These are phyloP conservation scores for Colossoma macropomum DNA, from an alignment of 2,113 vertebrate species.

Conservation along the genomic window DNA sequence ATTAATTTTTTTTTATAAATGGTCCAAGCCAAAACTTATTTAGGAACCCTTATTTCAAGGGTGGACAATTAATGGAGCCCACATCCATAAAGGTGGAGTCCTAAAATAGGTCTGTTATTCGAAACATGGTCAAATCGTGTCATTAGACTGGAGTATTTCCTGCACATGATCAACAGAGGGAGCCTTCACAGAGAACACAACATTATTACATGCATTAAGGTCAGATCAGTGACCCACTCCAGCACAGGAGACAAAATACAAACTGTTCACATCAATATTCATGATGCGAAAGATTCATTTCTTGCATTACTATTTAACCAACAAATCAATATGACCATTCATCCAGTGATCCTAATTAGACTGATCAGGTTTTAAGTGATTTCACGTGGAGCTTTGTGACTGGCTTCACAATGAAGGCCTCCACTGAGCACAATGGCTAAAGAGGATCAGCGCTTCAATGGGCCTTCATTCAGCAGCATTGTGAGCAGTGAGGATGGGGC, in stretches of 20 bases:
- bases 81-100: background rate
- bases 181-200: background rate
- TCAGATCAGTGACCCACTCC: background rate
- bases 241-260: background rate
- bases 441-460: constrained; percentile 35
- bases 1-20: too few relatives aligned
- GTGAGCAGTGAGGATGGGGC: constrained; percentile 20
- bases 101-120: background rate
- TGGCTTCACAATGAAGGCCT: constrained; percentile 10
- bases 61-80: background rate
- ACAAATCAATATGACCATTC: background rate
- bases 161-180: background rate
- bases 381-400: constrained; percentile 28
- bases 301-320: background rate
- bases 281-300: background rate
- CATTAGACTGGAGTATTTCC: background rate
- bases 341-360: background rate
- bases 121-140: background rate
- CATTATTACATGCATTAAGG: background rate
- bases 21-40: background rate
- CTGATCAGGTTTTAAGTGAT: constrained; percentile 32
- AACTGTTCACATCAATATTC: background rate
- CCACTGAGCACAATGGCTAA: constrained; percentile 8
- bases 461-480: constrained; percentile 14
- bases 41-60: background rate